Conservation (phyloP, 2,888 invertebrate species). For the Bembecia ichneumoniformis region DNA sequence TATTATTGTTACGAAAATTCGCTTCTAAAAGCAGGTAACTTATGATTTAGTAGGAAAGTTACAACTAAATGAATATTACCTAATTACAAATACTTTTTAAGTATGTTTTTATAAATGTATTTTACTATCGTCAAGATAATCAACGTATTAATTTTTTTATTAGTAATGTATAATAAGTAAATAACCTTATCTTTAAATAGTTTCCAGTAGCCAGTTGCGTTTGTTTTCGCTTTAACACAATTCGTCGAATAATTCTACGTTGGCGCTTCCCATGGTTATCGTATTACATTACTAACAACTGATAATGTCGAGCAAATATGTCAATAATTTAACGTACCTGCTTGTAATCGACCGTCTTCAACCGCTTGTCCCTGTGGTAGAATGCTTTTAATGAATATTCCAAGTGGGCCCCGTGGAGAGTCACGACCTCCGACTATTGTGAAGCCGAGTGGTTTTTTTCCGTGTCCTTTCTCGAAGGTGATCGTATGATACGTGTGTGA, state of each 20-base stretch:
- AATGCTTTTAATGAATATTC: slow-evolving; percentile 90
- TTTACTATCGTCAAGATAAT: too few species aligned
- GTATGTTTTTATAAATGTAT: too few species aligned
- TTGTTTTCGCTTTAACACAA: slow-evolving; percentile 22
- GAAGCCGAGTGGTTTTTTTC: slow-evolving; percentile 89
- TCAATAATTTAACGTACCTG: slow-evolving; percentile 68
- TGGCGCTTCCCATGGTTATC: slow-evolving; percentile 41
- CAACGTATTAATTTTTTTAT: too few species aligned
- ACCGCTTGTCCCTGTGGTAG: slow-evolving; percentile 86
- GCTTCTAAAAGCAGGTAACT: too few species aligned
- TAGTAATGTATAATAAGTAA: too few species aligned
- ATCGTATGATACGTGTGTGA: slow-evolving; percentile 81
- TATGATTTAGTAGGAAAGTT: too few species aligned
- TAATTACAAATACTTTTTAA: too few species aligned
- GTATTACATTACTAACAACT: slow-evolving; percentile 24
- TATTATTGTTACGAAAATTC: too few species aligned
- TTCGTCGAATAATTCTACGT: slow-evolving; percentile 33
- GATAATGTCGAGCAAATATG: neutral
- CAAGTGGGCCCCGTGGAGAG: slow-evolving; percentile 86
- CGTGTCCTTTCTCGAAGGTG: slow-evolving; percentile 83
- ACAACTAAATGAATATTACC: too few species aligned
- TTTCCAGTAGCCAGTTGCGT: neutral
- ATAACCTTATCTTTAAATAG: too few species aligned
- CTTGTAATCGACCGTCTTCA: slow-evolving; percentile 85
- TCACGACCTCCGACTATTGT: slow-evolving; percentile 91